These are phyloP conservation scores for Stercorarius parasiticus DNA, from an alignment of 2,113 vertebrate species.

Conservation along the genomic window DNA sequence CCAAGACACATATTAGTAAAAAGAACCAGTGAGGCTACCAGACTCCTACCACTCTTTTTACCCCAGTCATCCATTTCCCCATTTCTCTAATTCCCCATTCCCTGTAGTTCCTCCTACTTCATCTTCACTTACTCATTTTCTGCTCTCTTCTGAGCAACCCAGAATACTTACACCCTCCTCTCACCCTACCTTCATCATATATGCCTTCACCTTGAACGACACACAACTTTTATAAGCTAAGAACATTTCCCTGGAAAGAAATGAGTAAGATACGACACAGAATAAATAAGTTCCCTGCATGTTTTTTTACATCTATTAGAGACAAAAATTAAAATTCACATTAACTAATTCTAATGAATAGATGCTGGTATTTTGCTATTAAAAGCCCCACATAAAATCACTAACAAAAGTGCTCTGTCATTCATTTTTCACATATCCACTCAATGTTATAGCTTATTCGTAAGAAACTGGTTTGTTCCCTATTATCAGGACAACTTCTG, in stretches of 20 bases:
- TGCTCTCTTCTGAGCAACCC: background rate
- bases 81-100: background rate
- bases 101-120: background rate
- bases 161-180: background rate
- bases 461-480: background rate
- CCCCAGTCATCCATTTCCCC: background rate
- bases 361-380: background rate
- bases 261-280: fast-evolving
- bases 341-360: background rate
- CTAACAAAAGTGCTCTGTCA: background rate
- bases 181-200: background rate
- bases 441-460: background rate
- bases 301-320: background rate
- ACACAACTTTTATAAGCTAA: background rate
- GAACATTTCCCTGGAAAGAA: background rate
- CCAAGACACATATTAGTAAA: background rate
- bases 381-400: background rate
- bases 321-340: background rate
- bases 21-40: background rate
- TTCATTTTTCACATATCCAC: background rate
- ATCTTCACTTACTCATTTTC: background rate
- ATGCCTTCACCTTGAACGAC: background rate
- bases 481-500: background rate
- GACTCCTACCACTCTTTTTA: background rate
- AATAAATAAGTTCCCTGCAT: background rate